Evolutionary conservation across 2,113 vertebrate species (phyloP).

Genomic region (Paralichthys olivaceus): DNA sequence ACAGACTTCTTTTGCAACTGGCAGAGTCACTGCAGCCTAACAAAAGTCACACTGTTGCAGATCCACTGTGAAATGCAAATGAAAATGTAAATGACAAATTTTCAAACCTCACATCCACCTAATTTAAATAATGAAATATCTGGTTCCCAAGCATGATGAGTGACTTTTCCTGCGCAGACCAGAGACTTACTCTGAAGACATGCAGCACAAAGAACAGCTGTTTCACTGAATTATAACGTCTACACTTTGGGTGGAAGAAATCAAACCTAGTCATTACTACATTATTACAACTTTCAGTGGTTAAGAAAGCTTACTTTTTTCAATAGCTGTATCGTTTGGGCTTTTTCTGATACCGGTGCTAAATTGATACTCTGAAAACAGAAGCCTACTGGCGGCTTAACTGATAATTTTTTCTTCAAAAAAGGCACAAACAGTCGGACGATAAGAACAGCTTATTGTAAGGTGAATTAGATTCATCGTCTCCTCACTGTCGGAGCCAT

Average conservation of each 20-base stretch:
- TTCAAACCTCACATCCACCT: slow-evolving; percentile 32
- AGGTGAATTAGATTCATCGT: too few species aligned
- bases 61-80: slow-evolving; percentile 61
- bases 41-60: slow-evolving; percentile 53
- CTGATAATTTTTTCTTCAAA: too few species aligned
- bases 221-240: neutral
- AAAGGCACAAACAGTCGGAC: too few species aligned
- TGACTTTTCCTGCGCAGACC: slow-evolving; percentile 15
- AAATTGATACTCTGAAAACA: too few species aligned
- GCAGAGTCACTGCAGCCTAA: slow-evolving; percentile 22
- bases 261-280: too few species aligned
- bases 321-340: neutral
- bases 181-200: slow-evolving; percentile 11
- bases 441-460: too few species aligned
- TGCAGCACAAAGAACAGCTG: slow-evolving; percentile 5
- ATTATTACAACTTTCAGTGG: neutral
- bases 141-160: slow-evolving; percentile 17
- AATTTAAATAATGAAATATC: slow-evolving; percentile 45
- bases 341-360: too few species aligned
- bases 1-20: neutral
- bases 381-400: too few species aligned
- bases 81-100: slow-evolving; percentile 49
- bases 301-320: neutral
- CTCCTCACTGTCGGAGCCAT: too few species aligned
- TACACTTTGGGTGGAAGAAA: neutral